Percentiles rank a stretch among this genome's conserved stretches.
Evolutionary conservation across 2,888 invertebrate species (phyloP).

Genomic region (Metopia argyrocephala): DNA sequence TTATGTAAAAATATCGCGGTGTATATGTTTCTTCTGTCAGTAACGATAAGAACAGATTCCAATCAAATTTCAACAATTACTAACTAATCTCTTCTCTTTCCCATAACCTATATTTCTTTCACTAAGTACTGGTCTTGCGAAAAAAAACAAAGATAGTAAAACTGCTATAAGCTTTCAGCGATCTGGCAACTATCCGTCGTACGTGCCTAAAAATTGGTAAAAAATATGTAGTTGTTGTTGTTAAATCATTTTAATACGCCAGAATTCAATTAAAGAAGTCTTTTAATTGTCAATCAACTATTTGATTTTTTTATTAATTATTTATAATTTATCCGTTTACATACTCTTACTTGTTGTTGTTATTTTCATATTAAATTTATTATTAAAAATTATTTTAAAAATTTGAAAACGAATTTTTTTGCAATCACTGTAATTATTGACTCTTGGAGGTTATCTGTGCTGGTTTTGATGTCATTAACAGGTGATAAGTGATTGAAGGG

Average conservation of each 20-base stretch:
- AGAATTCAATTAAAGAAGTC: conserved; percentile 58
- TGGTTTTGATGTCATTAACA: conserved; percentile 50
- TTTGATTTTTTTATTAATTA: conserved; percentile 14
- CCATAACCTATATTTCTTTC: no score
- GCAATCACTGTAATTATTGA: conserved; percentile 60
- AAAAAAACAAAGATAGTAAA: no score
- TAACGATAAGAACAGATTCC: no score
- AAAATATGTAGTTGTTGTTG: neutral
- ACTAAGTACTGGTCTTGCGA: no score
- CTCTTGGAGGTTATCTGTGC: conserved; percentile 45
- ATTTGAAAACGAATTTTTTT: conserved; percentile 53
- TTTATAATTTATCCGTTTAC: neutral
- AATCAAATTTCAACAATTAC: no score
- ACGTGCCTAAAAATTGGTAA: neutral
- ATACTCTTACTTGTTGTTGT: neutral
- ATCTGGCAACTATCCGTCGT: conserved; percentile 11
- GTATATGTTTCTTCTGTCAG: no score
- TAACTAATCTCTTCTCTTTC: no score
- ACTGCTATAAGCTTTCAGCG: neutral
- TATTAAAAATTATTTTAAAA: conserved; percentile 21
- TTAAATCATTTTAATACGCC: conserved; percentile 9
- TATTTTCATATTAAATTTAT: conserved; percentile 15
- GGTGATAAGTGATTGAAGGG: conserved; percentile 14
- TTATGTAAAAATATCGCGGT: no score
- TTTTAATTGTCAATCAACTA: conserved; percentile 55